Percentiles rank a stretch among this genome's conserved stretches.
phyloP scores from a whole-genome alignment of 2,113 vertebrate species.

The Pteronura brasiliensis region DNA sequence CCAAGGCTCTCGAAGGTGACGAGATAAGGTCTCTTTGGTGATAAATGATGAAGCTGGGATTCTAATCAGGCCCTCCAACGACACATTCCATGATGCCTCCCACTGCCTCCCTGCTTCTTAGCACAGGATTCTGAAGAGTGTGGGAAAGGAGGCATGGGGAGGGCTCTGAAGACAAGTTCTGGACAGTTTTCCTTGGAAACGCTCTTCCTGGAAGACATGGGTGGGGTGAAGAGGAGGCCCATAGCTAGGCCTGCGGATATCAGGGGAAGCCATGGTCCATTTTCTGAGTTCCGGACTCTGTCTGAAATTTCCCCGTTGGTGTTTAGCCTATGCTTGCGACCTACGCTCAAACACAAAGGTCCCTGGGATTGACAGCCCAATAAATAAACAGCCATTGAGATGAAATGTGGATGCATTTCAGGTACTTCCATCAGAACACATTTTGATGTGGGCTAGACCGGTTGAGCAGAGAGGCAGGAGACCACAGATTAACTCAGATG shows the following conservation, averaged over 20 bases:
- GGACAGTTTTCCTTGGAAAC: background rate
- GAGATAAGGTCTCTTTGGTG: background rate
- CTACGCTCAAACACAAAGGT: background rate
- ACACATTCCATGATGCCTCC: no score
- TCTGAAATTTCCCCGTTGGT: background rate
- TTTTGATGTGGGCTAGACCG: background rate
- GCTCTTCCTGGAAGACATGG: background rate
- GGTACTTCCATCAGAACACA: background rate
- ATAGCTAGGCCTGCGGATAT: background rate
- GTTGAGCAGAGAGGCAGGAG: background rate
- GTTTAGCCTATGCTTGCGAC: background rate
- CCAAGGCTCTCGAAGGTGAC: background rate
- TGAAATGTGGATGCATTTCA: background rate
- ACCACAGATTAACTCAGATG: background rate
- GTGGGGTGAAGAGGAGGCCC: background rate
- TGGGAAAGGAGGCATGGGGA: background rate
- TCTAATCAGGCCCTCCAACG: background rate
- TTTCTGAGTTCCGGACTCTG: background rate
- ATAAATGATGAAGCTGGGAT: background rate
- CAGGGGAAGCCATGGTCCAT: background rate
- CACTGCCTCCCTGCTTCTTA: accelerated
- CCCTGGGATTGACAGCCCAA: background rate
- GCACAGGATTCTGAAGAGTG: background rate
- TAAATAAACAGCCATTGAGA: background rate
- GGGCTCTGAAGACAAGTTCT: background rate